Conservation (phyloP, 2,888 invertebrate species). For the Metellina segmentata region DNA sequence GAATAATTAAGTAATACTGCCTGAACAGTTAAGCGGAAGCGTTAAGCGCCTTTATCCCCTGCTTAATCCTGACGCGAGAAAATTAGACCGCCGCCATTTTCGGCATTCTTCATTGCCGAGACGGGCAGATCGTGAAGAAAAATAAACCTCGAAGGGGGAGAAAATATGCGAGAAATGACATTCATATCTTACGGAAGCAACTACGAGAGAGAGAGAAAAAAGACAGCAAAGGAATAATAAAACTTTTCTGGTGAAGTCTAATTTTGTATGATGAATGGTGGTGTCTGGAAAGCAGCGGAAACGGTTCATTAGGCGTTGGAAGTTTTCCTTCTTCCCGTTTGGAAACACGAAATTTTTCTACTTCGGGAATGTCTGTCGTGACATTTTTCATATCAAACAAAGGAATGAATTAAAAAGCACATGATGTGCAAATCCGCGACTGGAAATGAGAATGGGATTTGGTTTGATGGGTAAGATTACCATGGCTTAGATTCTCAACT, state of each 20-base stretch:
- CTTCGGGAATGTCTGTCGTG: constrained; percentile 9
- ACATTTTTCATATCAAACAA: constrained; percentile 8
- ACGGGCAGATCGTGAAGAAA: neutral
- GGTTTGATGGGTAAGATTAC: neutral
- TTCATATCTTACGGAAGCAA: constrained; percentile 28
- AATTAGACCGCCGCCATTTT: constrained; percentile 14
- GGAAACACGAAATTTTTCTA: constrained; percentile 16
- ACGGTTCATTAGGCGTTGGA: constrained; percentile 17
- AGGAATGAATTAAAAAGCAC: constrained; percentile 31
- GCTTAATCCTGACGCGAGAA: constrained; percentile 16
- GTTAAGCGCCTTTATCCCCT: constrained; percentile 11
- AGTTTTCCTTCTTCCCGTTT: constrained; percentile 2
- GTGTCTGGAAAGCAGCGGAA: neutral
- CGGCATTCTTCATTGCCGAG: constrained; percentile 5
- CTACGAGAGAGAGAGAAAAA: neutral
- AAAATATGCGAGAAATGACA: constrained; percentile 42
- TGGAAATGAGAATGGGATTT: neutral
- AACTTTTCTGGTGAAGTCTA: constrained; percentile 32
- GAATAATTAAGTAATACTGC: constrained; percentile 23
- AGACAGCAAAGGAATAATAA: constrained; percentile 15
- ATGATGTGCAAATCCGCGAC: neutral
- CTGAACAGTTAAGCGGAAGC: neutral
- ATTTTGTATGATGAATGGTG: constrained; percentile 49
- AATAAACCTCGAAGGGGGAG: constrained; percentile 24
- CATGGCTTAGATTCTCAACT: too few species aligned